Conservation (phyloP, 1,140 invertebrate genomes). For the Bilobella aurantiaca region DNA sequence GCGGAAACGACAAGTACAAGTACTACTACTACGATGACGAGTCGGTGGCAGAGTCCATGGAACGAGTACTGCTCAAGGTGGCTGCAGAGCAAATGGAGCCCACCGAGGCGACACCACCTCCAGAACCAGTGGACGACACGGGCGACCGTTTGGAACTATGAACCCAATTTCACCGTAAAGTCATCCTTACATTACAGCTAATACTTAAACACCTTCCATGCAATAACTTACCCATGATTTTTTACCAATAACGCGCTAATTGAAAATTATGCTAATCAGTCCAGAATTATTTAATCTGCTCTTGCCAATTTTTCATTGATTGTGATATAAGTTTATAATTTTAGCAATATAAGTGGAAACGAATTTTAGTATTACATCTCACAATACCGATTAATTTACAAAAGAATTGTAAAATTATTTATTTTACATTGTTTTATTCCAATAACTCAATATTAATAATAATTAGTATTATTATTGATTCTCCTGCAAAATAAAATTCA, state of each 20-base stretch:
- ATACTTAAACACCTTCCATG: neutral
- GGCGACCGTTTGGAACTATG: neutral
- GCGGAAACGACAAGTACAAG: constrained; percentile 49
- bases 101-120: too few relatives aligned
- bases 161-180: neutral
- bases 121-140: neutral
- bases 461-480: too few relatives aligned
- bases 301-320: neutral
- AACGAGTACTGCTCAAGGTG: constrained; percentile 24
- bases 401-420: too few relatives aligned
- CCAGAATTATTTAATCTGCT: neutral
- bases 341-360: too few relatives aligned
- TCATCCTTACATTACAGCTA: neutral
- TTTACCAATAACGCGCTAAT: neutral
- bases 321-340: neutral
- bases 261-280: neutral
- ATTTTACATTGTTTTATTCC: too few relatives aligned
- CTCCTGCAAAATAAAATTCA: too few relatives aligned
- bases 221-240: neutral
- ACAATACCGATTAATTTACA: too few relatives aligned
- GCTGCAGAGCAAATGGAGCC: too few relatives aligned
- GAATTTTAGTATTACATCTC: too few relatives aligned
- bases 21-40: constrained; percentile 49
- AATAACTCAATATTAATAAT: too few relatives aligned
- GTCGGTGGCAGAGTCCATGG: constrained; percentile 46